Evolutionary conservation across 2,113 vertebrate genomes (phyloP).

Genomic region (pig (Sus scrofa)): DNA sequence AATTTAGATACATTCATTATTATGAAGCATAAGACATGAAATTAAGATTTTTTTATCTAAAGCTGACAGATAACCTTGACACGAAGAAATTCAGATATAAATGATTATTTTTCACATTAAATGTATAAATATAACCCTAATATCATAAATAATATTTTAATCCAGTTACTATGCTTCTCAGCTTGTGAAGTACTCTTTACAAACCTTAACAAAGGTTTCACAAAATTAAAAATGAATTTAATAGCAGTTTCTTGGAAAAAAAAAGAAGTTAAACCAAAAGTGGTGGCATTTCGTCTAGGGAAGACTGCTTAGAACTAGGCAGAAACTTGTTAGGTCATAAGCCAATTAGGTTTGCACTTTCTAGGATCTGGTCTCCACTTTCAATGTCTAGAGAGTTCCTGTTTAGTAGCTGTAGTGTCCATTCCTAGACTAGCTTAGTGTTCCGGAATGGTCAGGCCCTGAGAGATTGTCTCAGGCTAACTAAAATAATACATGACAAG

Average conservation of each 20-base stretch:
- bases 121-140: not conserved
- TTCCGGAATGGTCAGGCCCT: not conserved
- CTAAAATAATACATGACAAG: not conserved
- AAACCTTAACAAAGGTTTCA: not conserved
- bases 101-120: slow-evolving; percentile 17
- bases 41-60: slow-evolving; percentile 35
- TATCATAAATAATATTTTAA: slow-evolving; percentile 44
- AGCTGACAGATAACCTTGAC: slow-evolving; percentile 21
- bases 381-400: not conserved
- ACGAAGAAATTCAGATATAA: slow-evolving; percentile 11
- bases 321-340: not conserved
- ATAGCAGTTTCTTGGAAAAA: not conserved
- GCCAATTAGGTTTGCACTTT: not conserved
- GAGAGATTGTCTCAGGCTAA: not conserved
- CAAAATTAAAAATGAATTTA: not conserved
- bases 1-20: slow-evolving; percentile 1
- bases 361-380: not conserved
- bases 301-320: not conserved
- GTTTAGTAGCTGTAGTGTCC: not conserved
- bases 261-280: slow-evolving; percentile 35
- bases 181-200: not conserved
- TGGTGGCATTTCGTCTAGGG: not conserved
- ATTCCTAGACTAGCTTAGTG: too few species aligned
- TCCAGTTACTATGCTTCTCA: slow-evolving; percentile 36
- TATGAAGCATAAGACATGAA: not conserved